phyloP scores from a whole-genome alignment of 92 coral and sea anemone genomes.

The Phenganax marumi region DNA sequence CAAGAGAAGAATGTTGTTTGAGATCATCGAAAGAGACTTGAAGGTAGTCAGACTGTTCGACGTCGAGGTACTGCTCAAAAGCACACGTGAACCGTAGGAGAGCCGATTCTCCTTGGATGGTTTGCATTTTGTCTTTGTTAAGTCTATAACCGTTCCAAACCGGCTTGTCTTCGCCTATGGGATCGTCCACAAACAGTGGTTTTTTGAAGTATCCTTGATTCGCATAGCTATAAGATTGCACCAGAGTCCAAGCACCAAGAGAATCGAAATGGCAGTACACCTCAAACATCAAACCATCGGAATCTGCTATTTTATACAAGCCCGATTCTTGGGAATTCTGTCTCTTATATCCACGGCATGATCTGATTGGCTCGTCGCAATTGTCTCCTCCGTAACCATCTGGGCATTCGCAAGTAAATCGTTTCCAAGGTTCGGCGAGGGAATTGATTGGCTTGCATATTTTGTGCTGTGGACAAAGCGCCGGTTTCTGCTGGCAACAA shows the following conservation, averaged over 20 bases:
- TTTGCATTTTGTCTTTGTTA: not conserved
- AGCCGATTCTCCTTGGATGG: not conserved
- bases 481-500: constrained; percentile 1
- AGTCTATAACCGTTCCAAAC: not conserved
- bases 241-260: not conserved
- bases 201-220: not conserved
- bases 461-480: not conserved
- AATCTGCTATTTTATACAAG: not conserved
- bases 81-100: not conserved
- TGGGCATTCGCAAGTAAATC: constrained; percentile 2
- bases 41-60: not conserved
- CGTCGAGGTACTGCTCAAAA: not conserved
- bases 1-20: not conserved
- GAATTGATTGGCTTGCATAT: not conserved
- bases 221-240: not conserved
- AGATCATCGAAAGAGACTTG: not conserved
- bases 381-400: not conserved
- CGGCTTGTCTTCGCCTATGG: not conserved
- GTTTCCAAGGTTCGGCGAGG: constrained; percentile 2
- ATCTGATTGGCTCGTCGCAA: not conserved
- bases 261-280: not conserved
- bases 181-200: not conserved
- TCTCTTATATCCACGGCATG: not conserved
- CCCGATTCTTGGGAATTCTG: not conserved
- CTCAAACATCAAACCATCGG: not conserved